These are phyloP conservation scores for Subanguina moxae DNA, from an alignment of 1,140 invertebrate species.

Conservation along the genomic window DNA sequence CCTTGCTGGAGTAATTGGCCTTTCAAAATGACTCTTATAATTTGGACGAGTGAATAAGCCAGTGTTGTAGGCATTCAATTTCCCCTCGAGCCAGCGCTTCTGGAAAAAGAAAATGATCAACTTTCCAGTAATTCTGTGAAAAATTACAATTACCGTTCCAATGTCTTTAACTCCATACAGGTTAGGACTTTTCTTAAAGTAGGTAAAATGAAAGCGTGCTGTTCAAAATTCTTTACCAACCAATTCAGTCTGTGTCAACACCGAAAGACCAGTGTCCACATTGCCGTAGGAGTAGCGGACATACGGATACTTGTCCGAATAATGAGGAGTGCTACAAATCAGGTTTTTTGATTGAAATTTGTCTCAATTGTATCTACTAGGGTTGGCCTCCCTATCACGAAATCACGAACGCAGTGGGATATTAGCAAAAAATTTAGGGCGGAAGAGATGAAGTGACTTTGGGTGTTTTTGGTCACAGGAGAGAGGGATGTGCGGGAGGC, in stretches of 20 bases:
- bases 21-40: conserved; percentile 11
- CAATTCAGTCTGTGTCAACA: conserved; percentile 40
- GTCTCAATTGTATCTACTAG: no score
- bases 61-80: conserved; percentile 35
- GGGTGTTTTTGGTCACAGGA: no score
- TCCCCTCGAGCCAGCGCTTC: conserved; percentile 36
- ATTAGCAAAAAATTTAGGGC: no score
- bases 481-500: no score
- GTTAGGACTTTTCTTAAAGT: conserved; percentile 27
- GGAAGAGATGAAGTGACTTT: no score
- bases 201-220: neutral
- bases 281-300: conserved; percentile 42
- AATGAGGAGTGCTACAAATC: conserved; percentile 28
- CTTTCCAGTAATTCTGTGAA: no score
- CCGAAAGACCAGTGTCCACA: conserved; percentile 29
- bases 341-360: no score
- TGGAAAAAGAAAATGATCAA: no score
- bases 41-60: conserved; percentile 28
- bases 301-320: conserved; percentile 43
- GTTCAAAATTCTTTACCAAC: neutral
- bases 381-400: no score
- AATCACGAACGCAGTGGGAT: no score
- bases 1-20: conserved; percentile 27
- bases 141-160: conserved; percentile 12
- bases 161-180: conserved; percentile 36